Evolutionary conservation across 2,888 invertebrate genomes (phyloP).

Genomic region (Mesorhabditis spiculigera): DNA sequence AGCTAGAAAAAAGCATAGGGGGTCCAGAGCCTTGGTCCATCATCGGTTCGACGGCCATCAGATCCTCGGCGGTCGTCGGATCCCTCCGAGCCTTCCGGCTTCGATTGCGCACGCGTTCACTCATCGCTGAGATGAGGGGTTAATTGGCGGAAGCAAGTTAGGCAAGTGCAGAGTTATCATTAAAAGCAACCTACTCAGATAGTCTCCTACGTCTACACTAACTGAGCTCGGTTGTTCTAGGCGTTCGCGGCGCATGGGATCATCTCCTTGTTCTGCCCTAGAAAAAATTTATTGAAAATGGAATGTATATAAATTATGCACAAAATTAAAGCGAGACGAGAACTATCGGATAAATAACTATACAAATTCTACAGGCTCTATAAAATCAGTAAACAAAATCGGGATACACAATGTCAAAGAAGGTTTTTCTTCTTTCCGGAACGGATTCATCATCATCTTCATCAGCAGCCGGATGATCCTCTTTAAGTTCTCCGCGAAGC

Average conservation of each 20-base stretch:
- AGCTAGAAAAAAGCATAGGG: slow-evolving; percentile 24
- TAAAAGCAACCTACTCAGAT: too few relatives aligned
- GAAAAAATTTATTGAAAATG: too few relatives aligned
- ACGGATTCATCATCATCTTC: not conserved
- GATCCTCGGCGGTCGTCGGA: slow-evolving; percentile 47
- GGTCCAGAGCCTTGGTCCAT: slow-evolving; percentile 42
- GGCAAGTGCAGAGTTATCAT: too few relatives aligned
- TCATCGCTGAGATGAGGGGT: slow-evolving; percentile 28
- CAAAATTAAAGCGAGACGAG: not conserved
- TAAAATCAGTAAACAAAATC: not conserved
- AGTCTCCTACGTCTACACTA: too few relatives aligned
- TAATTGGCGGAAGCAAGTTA: too few relatives aligned
- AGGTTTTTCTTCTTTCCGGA: not conserved
- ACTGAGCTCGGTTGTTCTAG: too few relatives aligned
- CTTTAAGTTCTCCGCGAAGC: not conserved
- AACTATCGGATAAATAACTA: not conserved
- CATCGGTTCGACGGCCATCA: slow-evolving; percentile 52
- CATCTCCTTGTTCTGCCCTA: too few relatives aligned
- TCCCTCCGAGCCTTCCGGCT: slow-evolving; percentile 21
- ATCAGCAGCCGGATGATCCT: not conserved
- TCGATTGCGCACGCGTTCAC: slow-evolving; percentile 28
- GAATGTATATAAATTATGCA: not conserved
- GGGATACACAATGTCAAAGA: not conserved
- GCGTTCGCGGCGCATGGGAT: too few relatives aligned
- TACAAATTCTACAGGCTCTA: not conserved